Percentiles rank a stretch among this genome's conserved stretches.
Conservation (phyloP, 1,140 invertebrate genomes). For the Drosophila sulfurigaster region DNA sequence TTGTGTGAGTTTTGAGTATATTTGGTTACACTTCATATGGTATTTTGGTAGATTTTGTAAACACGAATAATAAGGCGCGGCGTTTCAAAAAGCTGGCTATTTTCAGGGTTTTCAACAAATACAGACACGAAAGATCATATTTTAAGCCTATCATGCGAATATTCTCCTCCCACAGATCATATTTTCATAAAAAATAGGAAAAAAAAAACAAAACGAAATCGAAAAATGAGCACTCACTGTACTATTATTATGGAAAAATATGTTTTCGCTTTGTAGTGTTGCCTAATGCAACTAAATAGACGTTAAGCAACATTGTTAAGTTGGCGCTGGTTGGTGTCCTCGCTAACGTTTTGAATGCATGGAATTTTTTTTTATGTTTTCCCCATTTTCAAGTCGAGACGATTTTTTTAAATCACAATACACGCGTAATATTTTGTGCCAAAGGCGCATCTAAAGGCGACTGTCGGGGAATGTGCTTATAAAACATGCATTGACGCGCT, state of each 20-base stretch:
- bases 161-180: too few relatives aligned
- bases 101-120: too few relatives aligned
- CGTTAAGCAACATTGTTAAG: not conserved
- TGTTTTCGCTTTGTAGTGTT: constrained; percentile 8
- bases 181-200: too few relatives aligned
- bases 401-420: constrained; percentile 20
- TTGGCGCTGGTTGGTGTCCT: constrained; percentile 27
- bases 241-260: not conserved
- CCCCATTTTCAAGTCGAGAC: not conserved
- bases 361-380: not conserved
- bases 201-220: too few relatives aligned
- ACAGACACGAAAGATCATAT: too few relatives aligned
- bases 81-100: too few relatives aligned
- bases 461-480: constrained; percentile 40
- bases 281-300: not conserved
- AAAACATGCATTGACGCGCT: constrained; percentile 59
- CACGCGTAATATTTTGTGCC: constrained; percentile 17
- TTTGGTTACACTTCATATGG: too few relatives aligned
- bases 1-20: too few relatives aligned
- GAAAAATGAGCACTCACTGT: too few relatives aligned
- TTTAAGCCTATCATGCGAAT: too few relatives aligned
- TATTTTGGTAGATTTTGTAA: too few relatives aligned
- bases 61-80: too few relatives aligned
- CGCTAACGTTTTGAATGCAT: constrained; percentile 13
- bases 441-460: constrained; percentile 26